phyloP scores from a whole-genome alignment of 2,113 vertebrate genomes.

The Gymnocephalus cernua region DNA sequence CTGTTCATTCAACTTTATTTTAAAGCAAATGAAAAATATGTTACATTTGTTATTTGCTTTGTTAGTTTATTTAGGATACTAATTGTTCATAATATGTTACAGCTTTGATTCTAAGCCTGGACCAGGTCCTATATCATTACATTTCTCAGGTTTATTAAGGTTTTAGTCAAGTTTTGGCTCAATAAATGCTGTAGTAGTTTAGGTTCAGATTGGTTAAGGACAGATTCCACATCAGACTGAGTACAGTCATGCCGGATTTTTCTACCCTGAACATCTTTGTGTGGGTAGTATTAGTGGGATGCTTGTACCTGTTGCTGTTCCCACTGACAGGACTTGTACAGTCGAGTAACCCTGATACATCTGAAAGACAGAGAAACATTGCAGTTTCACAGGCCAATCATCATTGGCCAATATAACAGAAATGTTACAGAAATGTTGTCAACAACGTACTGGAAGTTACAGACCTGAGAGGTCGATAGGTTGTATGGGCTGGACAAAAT shows the following conservation, averaged over 20 bases:
- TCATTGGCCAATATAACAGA: neutral
- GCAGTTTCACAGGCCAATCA: neutral
- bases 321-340: conserved; percentile 76
- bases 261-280: neutral
- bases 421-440: neutral
- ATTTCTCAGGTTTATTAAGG: neutral
- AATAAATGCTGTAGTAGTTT: neutral
- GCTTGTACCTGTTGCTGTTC: conserved; percentile 77
- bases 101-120: neutral
- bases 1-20: neutral
- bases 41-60: neutral
- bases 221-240: neutral
- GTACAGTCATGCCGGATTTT: neutral
- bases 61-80: no score
- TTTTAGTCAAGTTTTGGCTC: neutral
- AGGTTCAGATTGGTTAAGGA: neutral
- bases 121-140: neutral
- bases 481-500: conserved; percentile 87
- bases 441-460: neutral
- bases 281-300: neutral
- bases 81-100: no score
- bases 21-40: neutral
- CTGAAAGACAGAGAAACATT: conserved; percentile 61
- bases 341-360: conserved; percentile 71
- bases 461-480: conserved; percentile 86